Base-by-base conservation (phyloP, 2,888 invertebrate genomes). In the Agrilus mali region DNA sequence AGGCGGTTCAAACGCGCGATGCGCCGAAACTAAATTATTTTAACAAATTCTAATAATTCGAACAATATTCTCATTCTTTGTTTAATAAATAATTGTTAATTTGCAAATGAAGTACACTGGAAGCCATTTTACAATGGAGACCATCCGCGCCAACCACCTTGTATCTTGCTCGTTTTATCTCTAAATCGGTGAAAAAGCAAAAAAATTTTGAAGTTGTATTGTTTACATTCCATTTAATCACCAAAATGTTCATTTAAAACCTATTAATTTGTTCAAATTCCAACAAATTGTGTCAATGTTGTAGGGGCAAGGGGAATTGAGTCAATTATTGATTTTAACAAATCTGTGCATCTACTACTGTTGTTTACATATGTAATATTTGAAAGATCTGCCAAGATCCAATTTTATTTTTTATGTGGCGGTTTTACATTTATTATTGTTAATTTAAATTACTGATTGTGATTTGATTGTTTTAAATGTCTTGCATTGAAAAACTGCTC, bases 1-100 rank as follows among this genome's bases (percentile, higher is more conserved):
- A 77, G 64, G 63, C 60, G 54, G 58, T 59, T 55, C 55, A 55
- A 60, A 61, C 64, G 64, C 65, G 66, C 61, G 64, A 60, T 60
- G 60, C 61, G 57, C 59, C 58, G 55, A 59, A 57, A 56, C 53
- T 54, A 59, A 55, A 27, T 27, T 27, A 27, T 27, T 27, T 27
- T 27, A 27, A 27, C 27, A 27, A 27, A 27, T 10, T 10, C 5
- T 27, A 27, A 27, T 27, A 27, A 27, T 27, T 27, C 27, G 10
- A 27, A 27, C 10, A 27, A 10, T 3, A 27, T 50, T 52, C 47
- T 55, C 50, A 53, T 52, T 55, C 51, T 55, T 53, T 46, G 49
- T 44, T 48, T 49, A 51, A 45, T 48, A 47, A 20, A 36, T 38
- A 40, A 41, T 44, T 46, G 42, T 44, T 47, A 43, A 44, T 47